phyloP scores from a whole-genome alignment of 2,888 invertebrate genomes.

The Ommatoiulus sabulosus region DNA sequence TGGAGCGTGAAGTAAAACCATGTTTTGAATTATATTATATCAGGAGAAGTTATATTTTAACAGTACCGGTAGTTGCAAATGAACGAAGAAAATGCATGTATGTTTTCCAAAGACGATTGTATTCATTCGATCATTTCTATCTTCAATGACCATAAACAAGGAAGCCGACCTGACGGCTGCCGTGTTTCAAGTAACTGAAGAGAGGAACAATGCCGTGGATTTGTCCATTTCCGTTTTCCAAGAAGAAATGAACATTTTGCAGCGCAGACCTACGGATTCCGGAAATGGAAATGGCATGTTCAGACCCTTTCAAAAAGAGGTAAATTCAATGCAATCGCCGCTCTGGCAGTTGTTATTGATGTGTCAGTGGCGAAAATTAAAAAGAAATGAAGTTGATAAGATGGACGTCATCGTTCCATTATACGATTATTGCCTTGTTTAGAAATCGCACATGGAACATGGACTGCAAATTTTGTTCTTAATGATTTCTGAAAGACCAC shows the following conservation, averaged over 20 bases:
- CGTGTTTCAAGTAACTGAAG: conserved; percentile 54
- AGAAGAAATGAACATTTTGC: conserved; percentile 54
- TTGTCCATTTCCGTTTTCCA: conserved; percentile 54
- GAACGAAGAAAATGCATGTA: too few relatives aligned
- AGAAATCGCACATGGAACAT: too few relatives aligned
- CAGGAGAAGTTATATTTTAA: too few relatives aligned
- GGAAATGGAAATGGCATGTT: conserved; percentile 37
- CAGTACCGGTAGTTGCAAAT: too few relatives aligned
- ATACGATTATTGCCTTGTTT: too few relatives aligned
- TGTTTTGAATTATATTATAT: too few relatives aligned
- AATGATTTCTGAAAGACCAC: too few relatives aligned
- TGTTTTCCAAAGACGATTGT: too few relatives aligned
- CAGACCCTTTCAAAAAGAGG: conserved; percentile 47
- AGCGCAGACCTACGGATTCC: conserved; percentile 34
- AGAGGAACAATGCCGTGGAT: conserved; percentile 54
- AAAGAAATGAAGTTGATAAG: too few relatives aligned
- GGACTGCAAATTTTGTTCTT: too few relatives aligned
- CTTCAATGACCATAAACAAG: background rate
- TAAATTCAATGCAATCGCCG: background rate
- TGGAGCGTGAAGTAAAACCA: too few relatives aligned
- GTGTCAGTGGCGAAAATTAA: too few relatives aligned
- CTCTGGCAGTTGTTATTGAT: background rate
- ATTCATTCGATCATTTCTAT: background rate
- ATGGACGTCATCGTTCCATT: background rate
- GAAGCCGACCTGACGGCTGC: conserved; percentile 56